Percentiles rank a stretch among this genome's conserved stretches.
phyloP scores from a whole-genome alignment of 2,888 invertebrate genomes.

The Hypena proboscidalis region DNA sequence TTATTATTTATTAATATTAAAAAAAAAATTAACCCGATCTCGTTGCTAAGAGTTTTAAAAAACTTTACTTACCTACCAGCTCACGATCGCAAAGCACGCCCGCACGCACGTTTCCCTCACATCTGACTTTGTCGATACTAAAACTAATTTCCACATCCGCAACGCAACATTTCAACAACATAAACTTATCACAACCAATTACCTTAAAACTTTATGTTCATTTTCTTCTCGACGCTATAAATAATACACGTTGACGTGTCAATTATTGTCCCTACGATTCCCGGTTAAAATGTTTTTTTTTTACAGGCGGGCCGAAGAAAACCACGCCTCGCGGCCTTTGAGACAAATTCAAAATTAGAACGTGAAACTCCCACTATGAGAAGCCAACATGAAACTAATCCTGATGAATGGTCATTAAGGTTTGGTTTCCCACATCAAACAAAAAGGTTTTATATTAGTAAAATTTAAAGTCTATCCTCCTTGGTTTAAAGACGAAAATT shows the following conservation, averaged over 20 bases:
- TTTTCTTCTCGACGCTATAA: slow-evolving; percentile 73
- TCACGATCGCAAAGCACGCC: too few relatives aligned
- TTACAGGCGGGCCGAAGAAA: slow-evolving; percentile 54
- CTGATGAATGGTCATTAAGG: slow-evolving; percentile 47
- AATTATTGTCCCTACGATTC: slow-evolving; percentile 77
- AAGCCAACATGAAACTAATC: slow-evolving; percentile 42
- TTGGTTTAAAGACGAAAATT: slow-evolving; percentile 50
- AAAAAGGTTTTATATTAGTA: slow-evolving; percentile 14
- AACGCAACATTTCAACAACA: slow-evolving; percentile 51
- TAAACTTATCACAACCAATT: slow-evolving; percentile 81
- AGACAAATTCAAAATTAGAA: slow-evolving; percentile 55
- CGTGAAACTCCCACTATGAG: slow-evolving; percentile 55
- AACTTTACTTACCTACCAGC: too few relatives aligned
- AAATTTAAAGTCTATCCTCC: slow-evolving; percentile 44
- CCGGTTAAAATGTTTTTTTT: slow-evolving; percentile 55
- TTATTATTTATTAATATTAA: too few relatives aligned
- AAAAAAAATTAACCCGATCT: too few relatives aligned
- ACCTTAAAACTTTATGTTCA: slow-evolving; percentile 73
- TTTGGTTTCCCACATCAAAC: slow-evolving; percentile 38
- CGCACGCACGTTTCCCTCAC: not conserved
- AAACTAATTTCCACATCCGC: slow-evolving; percentile 62
- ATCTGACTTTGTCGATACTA: slow-evolving; percentile 47
- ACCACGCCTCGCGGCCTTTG: slow-evolving; percentile 67
- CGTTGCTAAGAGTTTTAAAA: too few relatives aligned
- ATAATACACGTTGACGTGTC: slow-evolving; percentile 80